phyloP scores from a whole-genome alignment of 2,888 invertebrate genomes.

The Choreutis nemorana region DNA sequence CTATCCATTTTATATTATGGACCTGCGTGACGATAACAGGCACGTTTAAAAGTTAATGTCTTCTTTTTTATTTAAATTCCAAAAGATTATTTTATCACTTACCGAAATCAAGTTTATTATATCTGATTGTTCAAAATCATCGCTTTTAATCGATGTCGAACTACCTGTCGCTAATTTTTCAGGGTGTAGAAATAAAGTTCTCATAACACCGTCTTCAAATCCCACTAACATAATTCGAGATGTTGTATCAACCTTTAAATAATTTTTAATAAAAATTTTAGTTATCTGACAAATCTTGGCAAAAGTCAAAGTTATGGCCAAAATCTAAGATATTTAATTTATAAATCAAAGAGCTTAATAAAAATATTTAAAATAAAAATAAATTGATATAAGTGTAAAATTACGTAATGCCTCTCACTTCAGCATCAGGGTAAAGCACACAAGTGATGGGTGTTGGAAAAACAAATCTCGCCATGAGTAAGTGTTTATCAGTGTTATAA shows the following conservation, averaged over 20 bases:
- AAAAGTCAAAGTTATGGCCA: too few species aligned
- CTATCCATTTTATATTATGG: too few species aligned
- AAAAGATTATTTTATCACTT: slow-evolving; percentile 6
- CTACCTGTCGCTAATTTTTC: too few species aligned
- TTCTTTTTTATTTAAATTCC: neutral
- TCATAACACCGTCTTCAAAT: slow-evolving; percentile 76
- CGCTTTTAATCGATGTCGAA: slow-evolving; percentile 50
- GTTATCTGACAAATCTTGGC: slow-evolving; percentile 1
- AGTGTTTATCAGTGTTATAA: slow-evolving; percentile 71
- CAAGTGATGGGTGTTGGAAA: slow-evolving; percentile 61
- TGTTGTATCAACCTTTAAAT: slow-evolving; percentile 62
- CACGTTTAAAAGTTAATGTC: neutral
- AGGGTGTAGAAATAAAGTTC: slow-evolving; percentile 51
- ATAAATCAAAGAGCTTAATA: too few species aligned
- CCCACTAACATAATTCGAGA: slow-evolving; percentile 74
- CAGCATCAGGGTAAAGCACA: slow-evolving; percentile 75
- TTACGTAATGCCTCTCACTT: too few species aligned
- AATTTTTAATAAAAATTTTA: neutral
- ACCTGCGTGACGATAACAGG: too few species aligned
- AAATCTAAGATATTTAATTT: too few species aligned
- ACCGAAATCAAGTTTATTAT: slow-evolving; percentile 45
- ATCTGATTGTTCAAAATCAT: slow-evolving; percentile 33
- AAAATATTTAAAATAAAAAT: too few species aligned
- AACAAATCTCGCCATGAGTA: slow-evolving; percentile 67
- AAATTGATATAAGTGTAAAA: too few species aligned